Base-by-base conservation (phyloP, 2,888 invertebrate species). In the Allolobophora icterica region DNA sequence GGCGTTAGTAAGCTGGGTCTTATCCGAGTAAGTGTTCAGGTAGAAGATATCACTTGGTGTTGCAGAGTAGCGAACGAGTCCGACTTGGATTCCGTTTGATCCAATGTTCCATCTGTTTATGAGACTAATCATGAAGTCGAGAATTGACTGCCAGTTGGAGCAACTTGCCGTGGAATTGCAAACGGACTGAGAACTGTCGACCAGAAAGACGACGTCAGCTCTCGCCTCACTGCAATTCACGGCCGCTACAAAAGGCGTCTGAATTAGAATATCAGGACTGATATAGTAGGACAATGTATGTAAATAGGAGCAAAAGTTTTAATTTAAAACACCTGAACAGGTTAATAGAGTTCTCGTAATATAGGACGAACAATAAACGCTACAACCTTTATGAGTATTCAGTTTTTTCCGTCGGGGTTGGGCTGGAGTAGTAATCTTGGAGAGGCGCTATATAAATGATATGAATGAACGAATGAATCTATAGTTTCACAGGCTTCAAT, bases 171-270 rank as follows among this genome's bases (percentile, higher is more conserved):
- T 40, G 21, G 89, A 42, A 30, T 35, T 42, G 87, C 91, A 91
- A 17, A 91, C 45, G 40, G 30, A 35, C 84, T 58, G 38, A 30
- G 91, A 91, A 58, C 91, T 91, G 89, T 91, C 91, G 30, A 91
- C 91, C 0, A 91, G 17, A 40, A 91, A 91, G 15, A 91, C 58
- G 21, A 91, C 84, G 40, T 91, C 91, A n/a, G 91, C 84, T n/a
- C 38, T 45, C 34, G 90, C 90, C 19, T 21, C 89, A 19, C 17
- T 6, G 84, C 91, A 91, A 21, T 34, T 21, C 1, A 90, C 33
- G 58, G 58, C 38, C n/a, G 33, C 91, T 91, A 90, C 35, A 52
- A 89, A 33, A 24, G 58, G 8, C 30, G 8, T 38, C 38, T 8
- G 8, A 38, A 38, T 5, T 38, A 38, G 8, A 38, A 38, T 38